These are phyloP conservation scores for Tigriopus japonicus DNA, from an alignment of 1,140 invertebrate species.

Conservation along the genomic window DNA sequence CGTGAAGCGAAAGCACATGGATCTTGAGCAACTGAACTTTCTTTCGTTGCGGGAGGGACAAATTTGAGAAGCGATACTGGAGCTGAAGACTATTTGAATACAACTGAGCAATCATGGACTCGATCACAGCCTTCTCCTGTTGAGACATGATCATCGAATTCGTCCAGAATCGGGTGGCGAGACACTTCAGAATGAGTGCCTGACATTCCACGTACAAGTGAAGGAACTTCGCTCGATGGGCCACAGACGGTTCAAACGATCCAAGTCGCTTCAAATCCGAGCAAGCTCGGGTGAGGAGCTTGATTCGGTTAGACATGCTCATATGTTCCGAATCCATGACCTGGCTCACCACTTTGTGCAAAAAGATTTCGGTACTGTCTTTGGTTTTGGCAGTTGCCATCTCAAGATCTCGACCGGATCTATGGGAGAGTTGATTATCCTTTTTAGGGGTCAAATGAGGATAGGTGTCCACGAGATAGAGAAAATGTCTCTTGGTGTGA, in stretches of 20 bases:
- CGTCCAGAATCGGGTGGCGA: conserved; percentile 28
- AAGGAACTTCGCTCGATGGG: conserved; percentile 65
- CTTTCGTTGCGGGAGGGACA: conserved; percentile 48
- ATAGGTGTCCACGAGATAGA: conserved; percentile 80
- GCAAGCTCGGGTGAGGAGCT: conserved; percentile 3
- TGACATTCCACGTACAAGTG: conserved; percentile 49
- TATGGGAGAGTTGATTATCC: conserved; percentile 15
- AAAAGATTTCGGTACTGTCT: conserved; percentile 23
- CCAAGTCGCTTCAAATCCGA: conserved; percentile 38
- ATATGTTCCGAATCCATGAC: conserved; percentile 46
- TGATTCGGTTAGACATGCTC: conserved; percentile 30
- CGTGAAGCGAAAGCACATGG: conserved; percentile 54
- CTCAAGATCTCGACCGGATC: background rate
- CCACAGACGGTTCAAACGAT: conserved; percentile 60
- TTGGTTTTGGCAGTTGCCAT: background rate
- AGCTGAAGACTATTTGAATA: conserved; percentile 51
- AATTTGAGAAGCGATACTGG: conserved; percentile 60
- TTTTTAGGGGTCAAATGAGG: conserved; percentile 59
- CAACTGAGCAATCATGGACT: conserved; percentile 35
- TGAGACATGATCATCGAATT: conserved; percentile 22
- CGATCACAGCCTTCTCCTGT: conserved; percentile 31
- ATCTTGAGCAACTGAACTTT: conserved; percentile 63
- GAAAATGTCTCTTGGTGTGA: conserved; percentile 77
- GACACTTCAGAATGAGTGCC: conserved; percentile 27
- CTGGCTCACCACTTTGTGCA: conserved; percentile 46